Evolutionary conservation across 2,888 invertebrate species (phyloP), one percentile per base, ranked within the genome.

Genomic region (Zygaena filipendulae): DNA sequence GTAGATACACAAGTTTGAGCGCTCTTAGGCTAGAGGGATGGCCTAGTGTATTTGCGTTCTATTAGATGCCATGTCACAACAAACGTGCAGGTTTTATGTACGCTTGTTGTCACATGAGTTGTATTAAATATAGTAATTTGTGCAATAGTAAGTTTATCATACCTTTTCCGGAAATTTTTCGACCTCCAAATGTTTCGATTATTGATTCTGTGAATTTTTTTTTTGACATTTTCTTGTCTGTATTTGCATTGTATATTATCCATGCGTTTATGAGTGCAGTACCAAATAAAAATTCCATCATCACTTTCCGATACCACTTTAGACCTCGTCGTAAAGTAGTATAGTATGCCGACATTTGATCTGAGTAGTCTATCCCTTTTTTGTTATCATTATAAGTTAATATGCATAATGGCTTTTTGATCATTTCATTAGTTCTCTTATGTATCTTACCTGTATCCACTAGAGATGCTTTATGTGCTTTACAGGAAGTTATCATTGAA

Each of bases 281-380:
- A 2, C 42, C 40, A 21, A 41, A 40, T 23, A 45, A 29, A 11
- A 38, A 21, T 25, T 38, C 39, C 32, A 36, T 33, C 23, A 38
- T 32, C 3, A 40, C 29, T 25, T 43, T 45, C 16, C 37, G 21
- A 19, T 25, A 32, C 23, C 32, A 29, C 12, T 32, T 25, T 29
- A 32, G 13, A 3, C 25, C 25, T 25, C 26, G 11, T 23, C 13
- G 10, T 19, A 32, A 20, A 13, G 31, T 20, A 8, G 27, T 20
- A 14, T 23, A 32, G 13, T 28, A 32, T 12, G 28, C 11, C 8
- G 28, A 11, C 29, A 28, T 32, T 23, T 30, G 30, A 19, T 30
- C 30, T 11, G 10, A 10, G 24, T 24, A 29, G 14, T 29, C 20
- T 21, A 23, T 20, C 6, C 27, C 30, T 26, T 30, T 30, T 30